phyloP scores from a whole-genome alignment of 2,113 vertebrate species.

The Pituophis catenifer region DNA sequence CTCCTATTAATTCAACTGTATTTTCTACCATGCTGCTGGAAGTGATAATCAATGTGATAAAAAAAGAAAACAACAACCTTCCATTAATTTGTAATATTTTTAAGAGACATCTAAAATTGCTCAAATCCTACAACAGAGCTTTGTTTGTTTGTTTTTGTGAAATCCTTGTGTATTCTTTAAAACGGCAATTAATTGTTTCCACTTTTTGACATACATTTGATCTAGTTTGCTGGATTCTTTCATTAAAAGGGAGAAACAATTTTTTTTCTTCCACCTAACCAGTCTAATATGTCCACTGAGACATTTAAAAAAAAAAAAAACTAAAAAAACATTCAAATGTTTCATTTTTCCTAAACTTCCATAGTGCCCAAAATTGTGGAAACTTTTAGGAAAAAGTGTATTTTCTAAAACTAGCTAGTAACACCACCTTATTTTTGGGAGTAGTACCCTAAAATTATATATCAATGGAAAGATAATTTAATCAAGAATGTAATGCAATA shows the following conservation, averaged over 20 bases:
- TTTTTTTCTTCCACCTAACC: neutral
- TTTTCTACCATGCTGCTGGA: neutral
- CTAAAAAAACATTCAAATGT: neutral
- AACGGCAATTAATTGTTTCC: neutral
- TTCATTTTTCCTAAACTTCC: neutral
- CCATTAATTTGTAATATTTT: neutral
- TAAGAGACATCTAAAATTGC: slow-evolving; percentile 18
- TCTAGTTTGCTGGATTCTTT: neutral
- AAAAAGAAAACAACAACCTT: slow-evolving; percentile 2
- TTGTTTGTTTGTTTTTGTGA: neutral
- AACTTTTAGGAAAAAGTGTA: too few relatives aligned
- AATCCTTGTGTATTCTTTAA: neutral
- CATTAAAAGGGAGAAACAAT: neutral
- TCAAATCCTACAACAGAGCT: neutral
- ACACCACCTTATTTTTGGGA: too few relatives aligned
- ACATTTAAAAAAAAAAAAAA: neutral
- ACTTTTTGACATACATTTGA: neutral
- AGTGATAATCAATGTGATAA: neutral
- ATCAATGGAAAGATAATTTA: too few relatives aligned
- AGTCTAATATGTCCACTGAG: neutral
- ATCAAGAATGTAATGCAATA: too few relatives aligned
- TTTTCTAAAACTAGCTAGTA: too few relatives aligned
- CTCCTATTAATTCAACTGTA: neutral
- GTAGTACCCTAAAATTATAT: too few relatives aligned
- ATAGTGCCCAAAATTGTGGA: too few relatives aligned